Evolutionary conservation across 1,140 invertebrate genomes (phyloP), one percentile per base, ranked within the genome.

Genomic region (Drosophila baimaii): DNA sequence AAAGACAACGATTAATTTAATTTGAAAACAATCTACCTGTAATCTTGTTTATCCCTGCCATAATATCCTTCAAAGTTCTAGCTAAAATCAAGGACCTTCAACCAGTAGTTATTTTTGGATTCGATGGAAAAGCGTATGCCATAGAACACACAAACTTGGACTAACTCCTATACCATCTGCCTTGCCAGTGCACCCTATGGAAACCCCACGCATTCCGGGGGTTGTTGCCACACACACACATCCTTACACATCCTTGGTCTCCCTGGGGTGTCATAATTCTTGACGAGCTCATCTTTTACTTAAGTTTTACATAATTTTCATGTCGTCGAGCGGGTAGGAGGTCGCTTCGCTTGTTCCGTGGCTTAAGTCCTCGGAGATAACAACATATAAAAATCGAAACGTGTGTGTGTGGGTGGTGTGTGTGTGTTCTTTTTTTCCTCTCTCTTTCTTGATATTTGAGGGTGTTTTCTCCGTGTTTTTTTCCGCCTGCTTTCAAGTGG

Each of bases 211-310:
- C 17, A 31, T 49, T 25, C 15, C 41, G 25, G 44, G 64, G 75
- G 46, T 69, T 61, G 57, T 52, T 78, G 70, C 58, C 68, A 70
- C 69, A 70, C 58, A 68, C 64, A 54, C 55, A 56, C 65, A 68
- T 59, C 68, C 55, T 66, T 65, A 75, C 76, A 77, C 71, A 88
- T 83, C 83, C 54, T 65, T 31, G 65, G 31, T 10, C 66, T 85
- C 91, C 89, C 91, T 77, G 71, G 91, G 82, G 91, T 91, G 90
- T 91, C 88, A 92, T 92, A 92, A 92, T 84, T 92, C 90, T 77
- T 91, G 91, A 92, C 91, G 88, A 92, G 90, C 91, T 92, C 91
- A 92, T 92, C 91, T 92, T 91, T 92, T 92, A 92, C 90, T 92
- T 92, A 91, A 90, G 91, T 92, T 92, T 91, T 91, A 90, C 91